These are phyloP conservation scores for Muntiacus muntjak DNA, from an alignment of 2,113 vertebrate species.

Conservation along the genomic window DNA sequence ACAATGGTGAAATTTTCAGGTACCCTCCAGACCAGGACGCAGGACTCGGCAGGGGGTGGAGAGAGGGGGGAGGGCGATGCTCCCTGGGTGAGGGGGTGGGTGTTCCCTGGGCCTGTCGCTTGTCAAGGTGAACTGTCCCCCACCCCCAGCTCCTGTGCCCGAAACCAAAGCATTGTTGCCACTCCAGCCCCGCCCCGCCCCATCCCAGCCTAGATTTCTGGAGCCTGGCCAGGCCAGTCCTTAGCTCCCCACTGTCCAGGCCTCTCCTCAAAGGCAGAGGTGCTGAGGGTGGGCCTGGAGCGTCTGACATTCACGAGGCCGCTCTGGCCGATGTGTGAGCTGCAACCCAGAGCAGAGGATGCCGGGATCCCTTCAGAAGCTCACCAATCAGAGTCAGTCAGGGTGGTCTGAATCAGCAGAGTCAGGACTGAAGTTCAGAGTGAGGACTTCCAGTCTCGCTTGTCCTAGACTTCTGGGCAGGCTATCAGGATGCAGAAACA, in stretches of 20 bases:
- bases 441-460: no score
- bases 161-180: rapidly evolving
- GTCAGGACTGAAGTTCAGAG: not conserved
- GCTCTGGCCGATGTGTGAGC: not conserved
- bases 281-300: no score
- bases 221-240: not conserved
- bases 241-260: not conserved
- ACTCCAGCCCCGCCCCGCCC: rapidly evolving
- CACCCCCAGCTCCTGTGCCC: not conserved
- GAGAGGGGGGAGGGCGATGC: rapidly evolving
- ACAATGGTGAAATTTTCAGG: not conserved
- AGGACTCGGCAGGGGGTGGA: not conserved
- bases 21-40: not conserved
- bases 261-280: no score
- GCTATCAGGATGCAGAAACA: not conserved
- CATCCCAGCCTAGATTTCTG: not conserved
- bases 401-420: not conserved
- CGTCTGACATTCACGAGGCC: no score
- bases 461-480: not conserved
- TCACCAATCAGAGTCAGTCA: not conserved
- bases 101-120: rapidly evolving
- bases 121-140: not conserved
- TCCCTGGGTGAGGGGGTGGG: not conserved
- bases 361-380: not conserved
- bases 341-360: rapidly evolving